A percentile compares a stretch with the other conserved stretches of the same genome.
phyloP scores from a whole-genome alignment of 2,888 invertebrate genomes.

The Tethea ocularis region DNA sequence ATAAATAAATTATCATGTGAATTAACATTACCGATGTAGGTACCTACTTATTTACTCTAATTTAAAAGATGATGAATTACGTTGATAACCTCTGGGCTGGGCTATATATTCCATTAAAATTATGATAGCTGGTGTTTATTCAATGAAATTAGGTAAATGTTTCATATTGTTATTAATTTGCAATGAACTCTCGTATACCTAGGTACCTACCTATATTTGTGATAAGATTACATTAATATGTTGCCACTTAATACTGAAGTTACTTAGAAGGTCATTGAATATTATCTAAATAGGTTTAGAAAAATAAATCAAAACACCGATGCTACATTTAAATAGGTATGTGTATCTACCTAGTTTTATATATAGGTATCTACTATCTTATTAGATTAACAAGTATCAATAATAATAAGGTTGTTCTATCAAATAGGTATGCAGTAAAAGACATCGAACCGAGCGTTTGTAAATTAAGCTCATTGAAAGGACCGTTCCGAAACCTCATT shows the following conservation, averaged over 20 bases:
- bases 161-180: slow-evolving; percentile 3
- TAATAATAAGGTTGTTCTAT: slow-evolving; percentile 7
- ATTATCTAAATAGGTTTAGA: not conserved
- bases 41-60: no score
- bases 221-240: slow-evolving; percentile 5
- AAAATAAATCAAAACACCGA: not conserved
- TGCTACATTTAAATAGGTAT: not conserved
- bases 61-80: slow-evolving; percentile 12
- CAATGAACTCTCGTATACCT: not conserved
- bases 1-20: not conserved
- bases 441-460: slow-evolving; percentile 27
- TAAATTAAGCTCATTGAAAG: slow-evolving; percentile 66
- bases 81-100: slow-evolving; percentile 12
- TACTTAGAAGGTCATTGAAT: not conserved
- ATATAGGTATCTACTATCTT: no score
- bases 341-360: no score
- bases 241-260: not conserved
- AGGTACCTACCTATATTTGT: not conserved
- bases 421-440: slow-evolving; percentile 8
- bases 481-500: slow-evolving; percentile 71
- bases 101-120: slow-evolving; percentile 2
- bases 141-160: slow-evolving; percentile 17
- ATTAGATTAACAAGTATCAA: not conserved
- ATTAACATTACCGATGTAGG: no score
- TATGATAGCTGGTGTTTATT: slow-evolving; percentile 11